Base-by-base conservation (phyloP, 1,140 invertebrate genomes). In the Eulimnadia texana region DNA sequence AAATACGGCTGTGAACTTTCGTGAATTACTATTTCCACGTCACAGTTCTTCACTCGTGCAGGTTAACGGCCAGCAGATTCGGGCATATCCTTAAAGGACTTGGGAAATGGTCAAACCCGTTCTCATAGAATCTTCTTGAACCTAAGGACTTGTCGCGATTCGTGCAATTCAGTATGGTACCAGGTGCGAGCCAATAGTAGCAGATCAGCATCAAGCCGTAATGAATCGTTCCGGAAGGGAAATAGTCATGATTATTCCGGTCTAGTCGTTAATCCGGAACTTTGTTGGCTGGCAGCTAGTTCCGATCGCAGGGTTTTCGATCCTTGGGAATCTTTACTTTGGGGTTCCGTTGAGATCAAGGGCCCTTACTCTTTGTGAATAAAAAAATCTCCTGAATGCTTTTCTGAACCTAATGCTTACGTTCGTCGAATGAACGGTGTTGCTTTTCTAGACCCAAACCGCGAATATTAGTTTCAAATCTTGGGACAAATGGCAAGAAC, bases 131-230 rank as follows among this genome's bases (percentile, higher is more conserved):
- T 11, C 19, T 56, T n/a, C 54, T 56, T 9, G 24, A 56, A 24
- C 9, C 20, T 9, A 56, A n/a, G 29, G 54, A 56, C 54, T 24
- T 56, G 25, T 56, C 54, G 19, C n/a, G 29, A 19, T n/a, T n/a
- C 20, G 54, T 22, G 19, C 20, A 19, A 27, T 56, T 19, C 20
- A 56, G 25, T 29, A 56, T 24, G 54, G 54, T 11, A 24, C 3
- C n/a, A 56, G n/a, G 25, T 56, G 20, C 27, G 55, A 57, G 27
- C 24, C 24, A 57, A n/a, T 57, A 57, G 55, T 24, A n/a, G 55
- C 55, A 57, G 2, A 19, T 3, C 20, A 24, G 20, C 25, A 56
- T 29, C 54, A 56, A 27, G 54, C 19, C 25, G 25, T 2, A 29
- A 56, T 56, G 54, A 9, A 56, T 29, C 54, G 54, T 24, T 24